Percentiles rank a stretch among this genome's conserved stretches.
Conservation (phyloP, 2,113 vertebrate species). For the Ranitomeya variabilis region DNA sequence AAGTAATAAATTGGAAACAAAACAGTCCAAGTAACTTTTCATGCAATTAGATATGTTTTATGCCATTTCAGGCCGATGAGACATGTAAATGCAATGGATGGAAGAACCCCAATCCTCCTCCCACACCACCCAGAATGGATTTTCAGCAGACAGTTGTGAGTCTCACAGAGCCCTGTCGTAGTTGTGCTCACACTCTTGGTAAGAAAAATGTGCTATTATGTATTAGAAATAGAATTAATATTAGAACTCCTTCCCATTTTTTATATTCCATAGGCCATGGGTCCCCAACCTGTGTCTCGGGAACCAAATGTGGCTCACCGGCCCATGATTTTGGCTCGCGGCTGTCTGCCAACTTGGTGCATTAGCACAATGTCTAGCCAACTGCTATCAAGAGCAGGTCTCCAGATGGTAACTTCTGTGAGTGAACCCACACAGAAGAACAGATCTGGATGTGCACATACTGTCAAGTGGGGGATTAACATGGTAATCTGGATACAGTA, state of each 20-base stretch:
- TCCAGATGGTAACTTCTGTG: too few relatives aligned
- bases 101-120: conserved; percentile 96
- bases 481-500: too few relatives aligned
- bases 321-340: too few relatives aligned
- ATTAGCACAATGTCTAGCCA: too few relatives aligned
- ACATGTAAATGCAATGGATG: conserved; percentile 98
- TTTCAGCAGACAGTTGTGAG: conserved; percentile 83
- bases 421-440: too few relatives aligned
- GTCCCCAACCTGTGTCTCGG: too few relatives aligned
- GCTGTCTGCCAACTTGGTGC: too few relatives aligned
- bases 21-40: not conserved
- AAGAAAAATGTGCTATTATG: conserved; percentile 54
- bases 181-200: conserved; percentile 93
- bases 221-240: conserved; percentile 4
- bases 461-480: too few relatives aligned
- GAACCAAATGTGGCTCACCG: too few relatives aligned
- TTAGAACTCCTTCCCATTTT: not conserved
- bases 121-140: conserved; percentile 89
- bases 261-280: too few relatives aligned
- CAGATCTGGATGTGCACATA: too few relatives aligned
- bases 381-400: too few relatives aligned
- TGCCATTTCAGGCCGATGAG: conserved; percentile 85
- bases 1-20: not conserved
- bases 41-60: not conserved
- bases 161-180: conserved; percentile 90